A percentile compares a stretch with the other conserved stretches of the same genome.
Conservation (phyloP, 2,888 invertebrate genomes). For the Phyllotreta striolata region DNA sequence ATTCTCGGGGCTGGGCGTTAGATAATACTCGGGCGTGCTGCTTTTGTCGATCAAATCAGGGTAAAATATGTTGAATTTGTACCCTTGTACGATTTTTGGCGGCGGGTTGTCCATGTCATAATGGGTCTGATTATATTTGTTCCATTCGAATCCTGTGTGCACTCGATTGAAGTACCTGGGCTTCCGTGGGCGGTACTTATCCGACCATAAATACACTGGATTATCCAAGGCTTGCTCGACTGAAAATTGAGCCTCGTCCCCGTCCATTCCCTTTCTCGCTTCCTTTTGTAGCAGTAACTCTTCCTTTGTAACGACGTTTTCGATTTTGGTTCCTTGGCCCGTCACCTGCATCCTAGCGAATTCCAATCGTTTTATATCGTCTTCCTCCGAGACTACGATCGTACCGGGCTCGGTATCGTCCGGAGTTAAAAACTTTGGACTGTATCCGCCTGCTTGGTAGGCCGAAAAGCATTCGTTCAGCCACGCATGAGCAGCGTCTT, state of each 20-base stretch:
- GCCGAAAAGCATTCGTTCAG: constrained; percentile 69
- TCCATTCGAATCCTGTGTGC: constrained; percentile 99
- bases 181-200: constrained; percentile 97
- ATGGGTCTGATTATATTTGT: constrained; percentile 99
- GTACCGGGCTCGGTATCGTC: constrained; percentile 78
- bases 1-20: constrained; percentile 91
- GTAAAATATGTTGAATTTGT: constrained; percentile 99
- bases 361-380: constrained; percentile 78
- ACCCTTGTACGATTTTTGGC: constrained; percentile 99
- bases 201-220: constrained; percentile 93
- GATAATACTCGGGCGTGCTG: constrained; percentile 90
- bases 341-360: constrained; percentile 75
- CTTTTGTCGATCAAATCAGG: constrained; percentile 96
- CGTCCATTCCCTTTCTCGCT: constrained; percentile 84
- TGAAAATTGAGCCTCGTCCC: constrained; percentile 90
- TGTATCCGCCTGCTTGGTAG: constrained; percentile 85
- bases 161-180: constrained; percentile 97
- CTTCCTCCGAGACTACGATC: constrained; percentile 76
- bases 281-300: constrained; percentile 77
- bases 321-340: constrained; percentile 68
- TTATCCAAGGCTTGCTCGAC: constrained; percentile 87
- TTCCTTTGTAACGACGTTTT: constrained; percentile 61
- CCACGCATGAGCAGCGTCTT: constrained; percentile 63
- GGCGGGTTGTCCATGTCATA: constrained; percentile 99
- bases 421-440: constrained; percentile 74